A percentile compares a stretch with the other conserved stretches of the same genome.
These are phyloP conservation scores for Dascyllus trimaculatus DNA, from an alignment of 2,113 vertebrate species.

Conservation along the genomic window DNA sequence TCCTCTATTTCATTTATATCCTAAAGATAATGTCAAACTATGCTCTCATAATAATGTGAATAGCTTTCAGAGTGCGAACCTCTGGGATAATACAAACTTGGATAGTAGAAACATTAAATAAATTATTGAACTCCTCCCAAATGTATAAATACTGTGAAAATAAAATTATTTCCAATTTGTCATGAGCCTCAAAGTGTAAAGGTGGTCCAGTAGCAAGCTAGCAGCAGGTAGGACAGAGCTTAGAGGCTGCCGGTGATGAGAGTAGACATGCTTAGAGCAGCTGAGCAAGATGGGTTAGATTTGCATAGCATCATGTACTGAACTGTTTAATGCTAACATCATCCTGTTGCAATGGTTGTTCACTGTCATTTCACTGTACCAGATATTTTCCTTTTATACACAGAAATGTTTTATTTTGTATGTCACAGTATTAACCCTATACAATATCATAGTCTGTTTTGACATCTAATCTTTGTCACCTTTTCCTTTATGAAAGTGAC, in stretches of 20 bases:
- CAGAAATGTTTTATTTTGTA: constrained; percentile 83
- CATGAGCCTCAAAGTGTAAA: constrained; percentile 76
- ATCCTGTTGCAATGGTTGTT: constrained; percentile 83
- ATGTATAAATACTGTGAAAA: too few species aligned
- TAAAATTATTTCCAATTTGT: constrained; percentile 53
- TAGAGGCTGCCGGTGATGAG: constrained; percentile 58
- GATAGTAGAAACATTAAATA: too few species aligned
- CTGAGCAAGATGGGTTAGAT: constrained; percentile 61
- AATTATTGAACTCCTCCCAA: too few species aligned
- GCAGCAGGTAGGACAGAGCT: constrained; percentile 61
- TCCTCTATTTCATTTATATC: too few species aligned
- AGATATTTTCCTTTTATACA: constrained; percentile 74
- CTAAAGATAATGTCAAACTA: too few species aligned
- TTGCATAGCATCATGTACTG: constrained; percentile 70
- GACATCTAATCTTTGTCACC: constrained; percentile 85
- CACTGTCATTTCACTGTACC: constrained; percentile 81
- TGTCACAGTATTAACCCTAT: constrained; percentile 84
- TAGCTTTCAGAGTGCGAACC: too few species aligned
- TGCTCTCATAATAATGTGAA: too few species aligned
- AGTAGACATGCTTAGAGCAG: constrained; percentile 60
- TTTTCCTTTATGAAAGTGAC: constrained; percentile 88
- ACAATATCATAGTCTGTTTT: constrained; percentile 83
- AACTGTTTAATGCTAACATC: constrained; percentile 83
- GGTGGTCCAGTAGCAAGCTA: constrained; percentile 56
- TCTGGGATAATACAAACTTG: too few species aligned